phyloP scores from a whole-genome alignment of 1,140 invertebrate species.

The Drosophila virilis region DNA sequence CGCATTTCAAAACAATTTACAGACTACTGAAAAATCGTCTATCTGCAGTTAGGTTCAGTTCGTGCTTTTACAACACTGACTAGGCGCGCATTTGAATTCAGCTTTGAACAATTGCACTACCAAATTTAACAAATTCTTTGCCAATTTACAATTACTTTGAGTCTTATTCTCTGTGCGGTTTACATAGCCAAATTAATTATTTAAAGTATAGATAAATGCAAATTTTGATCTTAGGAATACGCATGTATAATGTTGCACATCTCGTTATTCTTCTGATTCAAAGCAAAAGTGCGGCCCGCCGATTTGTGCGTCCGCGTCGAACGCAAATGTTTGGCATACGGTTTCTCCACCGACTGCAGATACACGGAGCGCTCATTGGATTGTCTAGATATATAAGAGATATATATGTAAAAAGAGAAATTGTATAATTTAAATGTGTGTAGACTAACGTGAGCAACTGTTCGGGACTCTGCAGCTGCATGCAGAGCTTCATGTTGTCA shows the following conservation, averaged over 20 bases:
- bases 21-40: background rate
- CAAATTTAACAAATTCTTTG: slow-evolving; percentile 26
- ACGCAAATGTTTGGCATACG: slow-evolving; percentile 63
- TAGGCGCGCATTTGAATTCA: slow-evolving; percentile 4
- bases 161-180: slow-evolving; percentile 64
- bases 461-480: slow-evolving; percentile 91
- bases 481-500: slow-evolving; percentile 90
- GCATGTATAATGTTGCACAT: slow-evolving; percentile 87
- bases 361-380: slow-evolving; percentile 54
- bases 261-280: slow-evolving; percentile 92
- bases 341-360: slow-evolving; percentile 42
- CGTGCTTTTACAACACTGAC: background rate
- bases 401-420: background rate
- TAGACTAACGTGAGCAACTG: slow-evolving; percentile 87
- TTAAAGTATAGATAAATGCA: slow-evolving; percentile 16
- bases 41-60: no score
- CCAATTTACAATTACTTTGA: slow-evolving; percentile 51
- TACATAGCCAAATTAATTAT: slow-evolving; percentile 20
- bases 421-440: background rate
- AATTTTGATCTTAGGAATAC: slow-evolving; percentile 36
- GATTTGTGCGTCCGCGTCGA: slow-evolving; percentile 70
- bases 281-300: slow-evolving; percentile 89
- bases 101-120: background rate
- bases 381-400: slow-evolving; percentile 35
- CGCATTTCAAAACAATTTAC: background rate